Evolutionary conservation across 2,797 vertebrate genomes (phyloP).

Genomic region (Columba guinea): DNA sequence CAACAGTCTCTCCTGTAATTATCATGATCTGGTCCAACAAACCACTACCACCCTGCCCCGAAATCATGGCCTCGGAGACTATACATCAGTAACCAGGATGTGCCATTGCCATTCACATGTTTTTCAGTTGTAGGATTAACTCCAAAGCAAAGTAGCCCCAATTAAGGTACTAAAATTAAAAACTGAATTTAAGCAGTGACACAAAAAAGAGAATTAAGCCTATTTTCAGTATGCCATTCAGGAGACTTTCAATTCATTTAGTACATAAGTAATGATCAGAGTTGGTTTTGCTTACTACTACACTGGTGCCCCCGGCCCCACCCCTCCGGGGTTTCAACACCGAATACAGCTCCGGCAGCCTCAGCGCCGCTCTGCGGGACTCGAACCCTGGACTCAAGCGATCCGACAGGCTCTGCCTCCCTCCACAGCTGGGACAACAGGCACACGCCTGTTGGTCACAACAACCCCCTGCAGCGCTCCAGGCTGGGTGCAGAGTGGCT

Average conservation of each 20-base stretch:
- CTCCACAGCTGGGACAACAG: too few relatives aligned
- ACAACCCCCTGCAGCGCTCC: too few relatives aligned
- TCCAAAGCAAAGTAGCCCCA: not conserved
- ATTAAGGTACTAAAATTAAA: not conserved
- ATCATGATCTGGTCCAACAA: not conserved
- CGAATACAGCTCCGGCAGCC: too few relatives aligned
- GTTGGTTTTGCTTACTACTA: not conserved
- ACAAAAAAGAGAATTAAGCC: not conserved
- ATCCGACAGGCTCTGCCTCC: too few relatives aligned
- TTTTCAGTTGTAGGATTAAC: not conserved
- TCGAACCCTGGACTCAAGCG: too few relatives aligned
- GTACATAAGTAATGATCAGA: not conserved
- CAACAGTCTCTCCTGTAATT: not conserved
- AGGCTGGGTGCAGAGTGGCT: too few relatives aligned
- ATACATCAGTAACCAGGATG: not conserved
- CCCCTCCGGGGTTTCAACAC: too few relatives aligned
- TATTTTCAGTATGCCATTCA: not conserved
- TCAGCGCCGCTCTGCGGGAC: too few relatives aligned
- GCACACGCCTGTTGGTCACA: too few relatives aligned
- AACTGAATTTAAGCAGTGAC: not conserved
- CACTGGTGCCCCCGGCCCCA: too few relatives aligned
- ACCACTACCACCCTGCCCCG: not conserved
- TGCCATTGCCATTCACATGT: not conserved
- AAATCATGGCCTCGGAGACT: not conserved
- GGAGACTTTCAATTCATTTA: not conserved